Base-by-base conservation (phyloP, 2,113 vertebrate genomes). In the Podarcis muralis region DNA sequence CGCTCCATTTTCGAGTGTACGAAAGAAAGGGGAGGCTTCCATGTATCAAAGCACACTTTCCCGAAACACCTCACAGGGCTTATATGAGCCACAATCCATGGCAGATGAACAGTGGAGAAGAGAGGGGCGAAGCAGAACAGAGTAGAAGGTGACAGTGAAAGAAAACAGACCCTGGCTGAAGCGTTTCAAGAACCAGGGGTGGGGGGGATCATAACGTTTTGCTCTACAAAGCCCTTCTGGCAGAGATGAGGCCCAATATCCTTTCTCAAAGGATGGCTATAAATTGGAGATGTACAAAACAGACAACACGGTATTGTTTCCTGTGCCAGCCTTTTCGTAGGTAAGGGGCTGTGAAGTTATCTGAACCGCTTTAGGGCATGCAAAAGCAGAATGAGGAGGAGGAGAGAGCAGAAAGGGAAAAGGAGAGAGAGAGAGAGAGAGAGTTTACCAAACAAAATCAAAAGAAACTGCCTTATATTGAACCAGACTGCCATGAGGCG, bases 11-110 rank as follows among this genome's bases (percentile, higher is more conserved):
- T 87, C 6, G 1, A 85, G 90, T 7, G 32, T 69, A 57, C 32
- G 27, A 48, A 76, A n/a, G 9, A 89, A 80, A 25, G 23, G 27
- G 83, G 89, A 0, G 22, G 83, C 20, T 85, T 59, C 92, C 90
- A 94, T 91, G 89, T 89, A 88, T 92, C 89, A 92, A 93, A 90
- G 90, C 88, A 89, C 0, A 22, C 74, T 88, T 90, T 79, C 77
- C 81, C 93, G 85, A 92, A 94, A 87, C 85, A 93, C 89, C 85
- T 94, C 88, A 81, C 85, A 65, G 90, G 1, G 74, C 77, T 85
- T 86, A 82, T 94, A 83, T 18, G 57, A 96, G 93, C 91, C 74
- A 91, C 82, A 72, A 89, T 1, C 4, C 89, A 6, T 84, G 86
- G 7, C 30, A 87, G 40, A 84, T 1, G 4, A 8, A 84, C 30